Base-by-base conservation (phyloP, 2,888 invertebrate genomes). In the Drosophila kanekoi region DNA sequence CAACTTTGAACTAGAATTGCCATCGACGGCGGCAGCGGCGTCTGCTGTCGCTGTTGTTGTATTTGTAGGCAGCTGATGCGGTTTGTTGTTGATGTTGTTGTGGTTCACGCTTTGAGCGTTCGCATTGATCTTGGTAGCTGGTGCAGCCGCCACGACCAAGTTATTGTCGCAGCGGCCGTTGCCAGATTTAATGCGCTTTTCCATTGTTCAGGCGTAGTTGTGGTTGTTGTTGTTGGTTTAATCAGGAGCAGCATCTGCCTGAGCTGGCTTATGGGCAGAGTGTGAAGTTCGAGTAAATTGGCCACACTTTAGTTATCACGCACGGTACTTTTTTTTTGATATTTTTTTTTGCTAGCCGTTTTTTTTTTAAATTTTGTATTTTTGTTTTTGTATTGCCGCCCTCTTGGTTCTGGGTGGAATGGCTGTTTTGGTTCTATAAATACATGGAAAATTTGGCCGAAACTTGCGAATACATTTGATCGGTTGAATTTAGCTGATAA, bases 1-100 rank as follows among this genome's bases (percentile, higher is more conserved):
- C 40, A 79, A 41, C 14, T 60, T 73, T n/a, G 69, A 64, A 56
- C 67, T 77, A 20, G 70, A 77, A 47, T 72, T 77, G 16, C 61
- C 79, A 23, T 45, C 45, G 32, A 48, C 23, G 20, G 57, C 13
- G 43, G 48, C 20, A 48, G 52, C 52, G 49, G 48, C 49, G 8
- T 14, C 8, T 5, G 10, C 6, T 18, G 2, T 2, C 2, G 18
- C 2, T 18, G 18, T 18, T 23, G 5, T 23, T 23, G 23, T 49
- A 35, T 45, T 56, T 8, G 33, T 64, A 10, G 43, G 14, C 23
- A 35, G 54, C 23, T 35, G 52, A 14, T 57, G 49, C 32, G 2
- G 32, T 9, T 32, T 56, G 45, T 33, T 33, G 52, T 4, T 16
- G 23, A 6, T 52, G 35, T 18, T 51, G 44, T 28, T 54, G 38